phyloP scores from a whole-genome alignment of 2,797 vertebrate species.

The Hemibagrus guttatus region DNA sequence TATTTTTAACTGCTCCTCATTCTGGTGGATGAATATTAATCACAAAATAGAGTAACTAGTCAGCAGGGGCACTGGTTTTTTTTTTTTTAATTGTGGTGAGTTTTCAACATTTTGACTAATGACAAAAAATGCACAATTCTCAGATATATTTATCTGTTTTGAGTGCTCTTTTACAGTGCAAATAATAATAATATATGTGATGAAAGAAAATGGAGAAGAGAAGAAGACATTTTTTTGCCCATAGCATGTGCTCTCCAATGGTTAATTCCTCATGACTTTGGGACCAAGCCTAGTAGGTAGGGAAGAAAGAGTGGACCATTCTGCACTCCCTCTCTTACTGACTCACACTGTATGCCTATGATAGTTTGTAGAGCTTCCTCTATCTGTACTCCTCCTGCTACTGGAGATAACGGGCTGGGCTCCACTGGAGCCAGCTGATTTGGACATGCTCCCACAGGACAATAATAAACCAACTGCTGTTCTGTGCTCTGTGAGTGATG shows the following conservation, averaged over 20 bases:
- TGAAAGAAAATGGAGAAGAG: not conserved
- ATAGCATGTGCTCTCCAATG: not conserved
- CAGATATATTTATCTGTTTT: not conserved
- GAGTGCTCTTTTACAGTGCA: not conserved
- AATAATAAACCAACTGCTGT: slow-evolving; percentile 58
- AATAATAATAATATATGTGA: not conserved
- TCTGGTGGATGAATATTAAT: slow-evolving; percentile 69
- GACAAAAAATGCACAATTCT: slow-evolving; percentile 2
- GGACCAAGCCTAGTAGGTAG: slow-evolving; percentile 12
- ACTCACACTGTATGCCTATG: slow-evolving; percentile 32
- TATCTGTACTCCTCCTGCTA: slow-evolving; percentile 62
- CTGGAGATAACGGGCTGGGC: slow-evolving; percentile 64
- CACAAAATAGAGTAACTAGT: slow-evolving; percentile 41
- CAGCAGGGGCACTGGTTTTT: slow-evolving; percentile 4
- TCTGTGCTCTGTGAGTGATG: slow-evolving; percentile 55
- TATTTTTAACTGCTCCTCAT: slow-evolving; percentile 67
- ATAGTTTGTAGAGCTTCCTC: slow-evolving; percentile 51
- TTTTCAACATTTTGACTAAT: slow-evolving; percentile 59
- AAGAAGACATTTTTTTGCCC: not conserved
- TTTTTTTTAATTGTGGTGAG: slow-evolving; percentile 39
- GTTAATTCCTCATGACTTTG: slow-evolving; percentile 17
- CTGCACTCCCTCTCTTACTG: not conserved
- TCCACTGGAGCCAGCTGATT: slow-evolving; percentile 61
- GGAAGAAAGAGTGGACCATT: not conserved
- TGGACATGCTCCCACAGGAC: slow-evolving; percentile 63